Conservation (phyloP, 2,888 invertebrate genomes). For the Diachrysia chrysitis region DNA sequence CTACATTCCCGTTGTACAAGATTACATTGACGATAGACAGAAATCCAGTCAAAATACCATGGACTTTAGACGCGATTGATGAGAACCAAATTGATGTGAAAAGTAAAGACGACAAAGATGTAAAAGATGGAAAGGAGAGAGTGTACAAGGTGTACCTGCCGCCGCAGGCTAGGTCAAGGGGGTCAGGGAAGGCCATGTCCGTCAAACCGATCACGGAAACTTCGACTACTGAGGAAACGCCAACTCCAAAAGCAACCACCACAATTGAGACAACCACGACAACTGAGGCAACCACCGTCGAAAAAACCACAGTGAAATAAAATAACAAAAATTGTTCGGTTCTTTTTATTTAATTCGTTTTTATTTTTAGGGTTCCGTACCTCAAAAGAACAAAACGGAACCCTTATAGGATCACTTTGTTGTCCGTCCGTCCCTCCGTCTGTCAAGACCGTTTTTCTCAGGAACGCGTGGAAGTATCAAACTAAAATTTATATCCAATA, state of each 20-base stretch:
- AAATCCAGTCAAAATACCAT: slow-evolving; percentile 80
- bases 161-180: not conserved
- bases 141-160: not conserved
- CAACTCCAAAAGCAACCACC: not conserved
- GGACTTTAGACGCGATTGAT: slow-evolving; percentile 62
- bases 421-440: too few species aligned
- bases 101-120: not conserved
- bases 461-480: too few species aligned
- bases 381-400: too few species aligned
- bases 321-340: slow-evolving; percentile 28
- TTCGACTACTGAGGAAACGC: not conserved
- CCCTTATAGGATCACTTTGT: too few species aligned
- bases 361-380: too few species aligned
- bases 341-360: slow-evolving; percentile 36
- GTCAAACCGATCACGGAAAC: slow-evolving; percentile 16
- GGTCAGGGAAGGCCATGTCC: not conserved
- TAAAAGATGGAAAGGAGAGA: slow-evolving; percentile 10
- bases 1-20: slow-evolving; percentile 77
- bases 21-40: slow-evolving; percentile 78
- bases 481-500: too few species aligned
- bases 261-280: not conserved
- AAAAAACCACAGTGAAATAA: slow-evolving; percentile 23
- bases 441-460: too few species aligned
- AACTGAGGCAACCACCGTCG: not conserved
- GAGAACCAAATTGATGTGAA: slow-evolving; percentile 1